Conservation (phyloP, 1,140 invertebrate genomes). For the Hirudo medicinalis region DNA sequence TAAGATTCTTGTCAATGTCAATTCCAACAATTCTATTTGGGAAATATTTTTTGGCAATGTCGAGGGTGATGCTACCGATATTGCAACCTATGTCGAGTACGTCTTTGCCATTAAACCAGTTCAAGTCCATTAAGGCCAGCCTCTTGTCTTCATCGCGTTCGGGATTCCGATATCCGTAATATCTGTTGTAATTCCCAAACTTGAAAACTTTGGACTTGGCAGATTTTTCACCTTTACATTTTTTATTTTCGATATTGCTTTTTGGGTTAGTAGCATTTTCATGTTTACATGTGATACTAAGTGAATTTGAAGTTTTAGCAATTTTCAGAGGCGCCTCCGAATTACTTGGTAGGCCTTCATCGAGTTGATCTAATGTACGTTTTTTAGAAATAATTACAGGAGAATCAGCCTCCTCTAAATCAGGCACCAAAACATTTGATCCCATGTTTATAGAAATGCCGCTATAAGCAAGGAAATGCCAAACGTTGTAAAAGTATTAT, state of each 20-base stretch:
- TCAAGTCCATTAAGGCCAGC: slow-evolving; percentile 62
- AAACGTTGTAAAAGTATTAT: too few relatives aligned
- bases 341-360: not conserved
- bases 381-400: not conserved
- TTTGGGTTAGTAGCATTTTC: not conserved
- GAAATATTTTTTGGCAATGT: slow-evolving; percentile 65
- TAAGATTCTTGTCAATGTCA: slow-evolving; percentile 81
- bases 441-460: too few relatives aligned
- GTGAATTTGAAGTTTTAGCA: not conserved
- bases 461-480: too few relatives aligned
- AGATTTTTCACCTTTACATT: not conserved
- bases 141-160: slow-evolving; percentile 65
- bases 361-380: too few relatives aligned
- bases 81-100: slow-evolving; percentile 96
- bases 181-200: slow-evolving; percentile 90
- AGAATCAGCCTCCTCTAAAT: not conserved
- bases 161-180: slow-evolving; percentile 84
- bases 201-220: slow-evolving; percentile 49
- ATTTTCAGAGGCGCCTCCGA: not conserved
- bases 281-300: not conserved
- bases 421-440: too few relatives aligned
- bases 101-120: slow-evolving; percentile 76
- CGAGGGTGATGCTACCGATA: slow-evolving; percentile 75
- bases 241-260: not conserved
- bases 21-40: slow-evolving; percentile 77